Evolutionary conservation across 2,888 invertebrate genomes (phyloP), one percentile per base, ranked within the genome.

Genomic region (Microctonus aethiopoides): DNA sequence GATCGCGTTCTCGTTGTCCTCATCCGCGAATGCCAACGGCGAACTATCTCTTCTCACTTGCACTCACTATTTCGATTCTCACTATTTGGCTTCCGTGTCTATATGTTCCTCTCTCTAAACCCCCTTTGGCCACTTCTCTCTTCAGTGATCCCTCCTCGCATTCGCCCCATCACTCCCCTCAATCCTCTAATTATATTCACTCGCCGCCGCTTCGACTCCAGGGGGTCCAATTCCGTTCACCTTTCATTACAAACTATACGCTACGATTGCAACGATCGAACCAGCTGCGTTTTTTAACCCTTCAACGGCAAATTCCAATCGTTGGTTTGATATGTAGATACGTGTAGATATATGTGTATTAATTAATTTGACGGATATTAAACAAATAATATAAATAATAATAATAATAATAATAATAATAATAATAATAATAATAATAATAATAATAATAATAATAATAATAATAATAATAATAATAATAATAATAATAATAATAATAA

Each of bases 151-250:
- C 72, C 56, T 67, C 70, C 46, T 67, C 76, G 76, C 36, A 81
- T 46, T 72, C 46, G 39, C 69, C 72, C 67, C 67, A 29, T 60
- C 66, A 74, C 77, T n/a, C 78, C 67, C 83, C 80, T 76, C 81
- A 80, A 83, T 85, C 85, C 86, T 85, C 84, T 86, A 86, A 86
- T 86, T 86, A 86, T 86, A 86, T 86, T 86, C 86, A 84, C 84
- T 85, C 83, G 79, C 79, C 78, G 81, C n/a, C n/a, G n/a, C 83
- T 83, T 79, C 79, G 77, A 80, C 82, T 83, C 81, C 82, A 78
- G 82, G 83, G 85, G 84, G 80, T 85, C 84, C 85, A 84, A 86
- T 86, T 85, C 84, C 82, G 83, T 83, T 83, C 85, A 85, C 85
- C 86, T 86, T 86, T 86, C 84, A 86, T 86, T 86, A 86, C 83